Conservation (phyloP, 2,113 vertebrate genomes). For the Psilopogon haemacephalus region DNA sequence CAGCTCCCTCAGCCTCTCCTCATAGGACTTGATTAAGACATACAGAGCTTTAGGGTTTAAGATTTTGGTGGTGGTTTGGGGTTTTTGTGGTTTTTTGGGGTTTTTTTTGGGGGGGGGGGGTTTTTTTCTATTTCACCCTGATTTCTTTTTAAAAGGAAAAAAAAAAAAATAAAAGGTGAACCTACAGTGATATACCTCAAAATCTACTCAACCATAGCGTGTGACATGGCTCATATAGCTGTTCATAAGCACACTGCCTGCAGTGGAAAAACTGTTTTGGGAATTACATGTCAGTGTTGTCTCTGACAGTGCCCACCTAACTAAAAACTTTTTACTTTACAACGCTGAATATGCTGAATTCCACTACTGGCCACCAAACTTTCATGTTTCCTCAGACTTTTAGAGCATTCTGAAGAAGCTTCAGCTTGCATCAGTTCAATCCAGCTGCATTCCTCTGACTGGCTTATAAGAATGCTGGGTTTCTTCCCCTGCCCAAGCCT, state of each 20-base stretch:
- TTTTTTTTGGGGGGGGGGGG: too few species aligned
- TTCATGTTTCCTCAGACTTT: background rate
- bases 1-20: too few species aligned
- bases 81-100: background rate
- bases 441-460: background rate
- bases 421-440: background rate
- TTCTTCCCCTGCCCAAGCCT: background rate
- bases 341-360: background rate
- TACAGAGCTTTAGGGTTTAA: background rate
- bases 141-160: too few species aligned
- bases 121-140: too few species aligned
- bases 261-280: background rate
- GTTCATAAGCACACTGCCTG: background rate
- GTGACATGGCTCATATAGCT: background rate
- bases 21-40: background rate
- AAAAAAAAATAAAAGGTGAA: background rate
- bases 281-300: background rate
- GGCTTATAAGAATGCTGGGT: background rate
- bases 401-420: background rate
- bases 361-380: background rate
- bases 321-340: background rate
- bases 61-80: too few species aligned
- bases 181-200: background rate
- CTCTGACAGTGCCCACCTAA: background rate
- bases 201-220: background rate